Base-by-base conservation (phyloP, 2,888 invertebrate species). In the Sinotaia quadrata region DNA sequence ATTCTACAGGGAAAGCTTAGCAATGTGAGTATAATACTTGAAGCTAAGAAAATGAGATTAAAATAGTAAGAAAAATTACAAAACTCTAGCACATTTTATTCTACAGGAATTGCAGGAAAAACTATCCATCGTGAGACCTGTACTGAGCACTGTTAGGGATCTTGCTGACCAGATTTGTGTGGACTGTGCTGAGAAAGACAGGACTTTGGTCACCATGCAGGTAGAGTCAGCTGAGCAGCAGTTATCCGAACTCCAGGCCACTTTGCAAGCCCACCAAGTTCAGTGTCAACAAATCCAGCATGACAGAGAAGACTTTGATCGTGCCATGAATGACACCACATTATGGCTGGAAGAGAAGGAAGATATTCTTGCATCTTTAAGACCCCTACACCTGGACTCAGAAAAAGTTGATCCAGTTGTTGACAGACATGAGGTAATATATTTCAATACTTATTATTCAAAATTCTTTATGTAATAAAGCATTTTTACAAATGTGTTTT, bases 131-230 rank as follows among this genome's bases (percentile, higher is more conserved):
- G 74, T 76, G 36, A 96, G 96, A 87, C 96, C 95, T 10, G 90
- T 94, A 44, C 88, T 97, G 10, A 94, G 95, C 0, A 92, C 94
- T 5, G 95, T 96, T 0, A 93, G 93, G 18, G 97, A 97, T 84
- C 96, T 96, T 86, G 97, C 96, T 0, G 94, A 95, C 83, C 95
- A 95, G 87, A 96, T 97, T 37, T 95, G 95, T 0, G 93, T 93
- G 0, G 96, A 97, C 69, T 58, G 89, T 95, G 96, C 51, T 93
- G 94, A 2, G 93, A 94, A 57, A 21, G 58, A 67, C 36, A 44
- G 21, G 33, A 10, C 49, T 10, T 2, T n/a, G 5, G 66, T 58
- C 24, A 24, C 58, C 15, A 21, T n/a, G 2, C 49, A 58, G 27
- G 58, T 67, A 29, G 66, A 49, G 10, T 7, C 31, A 4, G 58